Base-by-base conservation (phyloP, 2,797 vertebrate genomes). In the Lepidocolaptes lacrymiger region DNA sequence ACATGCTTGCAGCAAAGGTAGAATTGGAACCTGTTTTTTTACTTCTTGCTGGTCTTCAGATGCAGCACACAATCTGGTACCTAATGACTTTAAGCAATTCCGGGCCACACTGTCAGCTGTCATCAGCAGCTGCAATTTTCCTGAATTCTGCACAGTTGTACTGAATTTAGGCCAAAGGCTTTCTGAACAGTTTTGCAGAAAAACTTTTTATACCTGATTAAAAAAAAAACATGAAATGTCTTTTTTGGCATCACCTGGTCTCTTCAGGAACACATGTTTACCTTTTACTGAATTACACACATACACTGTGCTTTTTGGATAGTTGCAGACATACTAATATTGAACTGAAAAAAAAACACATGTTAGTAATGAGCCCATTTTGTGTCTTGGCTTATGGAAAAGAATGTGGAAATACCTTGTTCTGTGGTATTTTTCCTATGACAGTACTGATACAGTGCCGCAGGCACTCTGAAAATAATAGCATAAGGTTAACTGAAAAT, bases 401-500 rank as follows among this genome's bases (percentile, higher is more conserved):
- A 95, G 72, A 94, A 96, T 96, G 95, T 94, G 96, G 92, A 97
- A 97, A 97, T 97, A 94, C 93, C 96, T 97, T 96, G 89, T 95
- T 97, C 97, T 90, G 73, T 91, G 83, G 96, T 96, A 84, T 97
- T 96, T 94, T 92, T 72, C 84, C 93, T 97, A 93, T 98, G 97
- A 98, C 98, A 98, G 96, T 97, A 97, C 95, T 96, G 97, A 97
- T 96, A 93, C 82, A 87, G 79, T 96, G 98, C 98, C 91, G 41
- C 96, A 98, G 98, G 98, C 98, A 95, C 77, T 97, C 96, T 97
- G 80, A 93, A 98, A 97, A 98, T 97, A 97, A 97, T 97, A 97
- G 94, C 94, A 85, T 88, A 87, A 98, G 97, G 97, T 98, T 98
- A 98, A 97, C 97, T 97, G 98, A 98, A 97, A 98, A 98, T 97